A percentile compares a stretch with the other conserved stretches of the same genome.
Conservation (phyloP, 1,140 invertebrate genomes). For the Leptoteleia sp. region DNA sequence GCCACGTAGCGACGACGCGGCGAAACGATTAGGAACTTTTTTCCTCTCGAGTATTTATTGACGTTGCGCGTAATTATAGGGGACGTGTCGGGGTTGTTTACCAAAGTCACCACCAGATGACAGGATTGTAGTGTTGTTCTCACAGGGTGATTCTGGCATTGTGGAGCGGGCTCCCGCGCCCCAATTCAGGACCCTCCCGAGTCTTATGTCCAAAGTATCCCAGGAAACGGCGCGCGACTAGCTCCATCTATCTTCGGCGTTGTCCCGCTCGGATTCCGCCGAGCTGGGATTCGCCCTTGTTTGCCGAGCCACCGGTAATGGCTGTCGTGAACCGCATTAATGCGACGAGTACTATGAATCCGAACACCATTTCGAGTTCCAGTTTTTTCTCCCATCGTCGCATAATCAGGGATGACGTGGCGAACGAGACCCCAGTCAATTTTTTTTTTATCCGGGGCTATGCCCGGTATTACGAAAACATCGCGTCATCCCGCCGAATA, state of each 20-base stretch:
- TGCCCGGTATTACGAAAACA: conserved; percentile 35
- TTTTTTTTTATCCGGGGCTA: conserved; percentile 17
- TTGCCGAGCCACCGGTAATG: conserved; percentile 76
- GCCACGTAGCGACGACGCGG: not conserved
- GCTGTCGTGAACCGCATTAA: conserved; percentile 76
- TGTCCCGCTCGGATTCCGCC: conserved; percentile 44
- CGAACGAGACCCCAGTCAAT: conserved; percentile 29
- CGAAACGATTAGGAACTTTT: not conserved
- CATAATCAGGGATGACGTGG: conserved; percentile 49
- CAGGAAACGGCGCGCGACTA: conserved; percentile 36
- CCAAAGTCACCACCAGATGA: conserved; percentile 81
- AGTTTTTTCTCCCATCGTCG: conserved; percentile 39
- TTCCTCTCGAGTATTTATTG: conserved; percentile 40
- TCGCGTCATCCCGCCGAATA: conserved; percentile 13
- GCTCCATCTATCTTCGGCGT: conserved; percentile 43
- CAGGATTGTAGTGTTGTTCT: conserved; percentile 73
- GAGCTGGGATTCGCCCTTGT: conserved; percentile 68
- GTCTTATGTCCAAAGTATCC: conserved; percentile 49
- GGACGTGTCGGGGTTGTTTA: conserved; percentile 73
- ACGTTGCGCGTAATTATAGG: conserved; percentile 46
- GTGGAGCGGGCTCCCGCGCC: conserved; percentile 70
- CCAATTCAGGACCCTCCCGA: conserved; percentile 39
- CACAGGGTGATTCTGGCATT: conserved; percentile 75
- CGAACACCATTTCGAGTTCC: conserved; percentile 44
- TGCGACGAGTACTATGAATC: conserved; percentile 54